Percentiles rank a stretch among this genome's conserved stretches.
These are phyloP conservation scores for Apeira syringaria DNA, from an alignment of 2,888 invertebrate species.

Conservation along the genomic window DNA sequence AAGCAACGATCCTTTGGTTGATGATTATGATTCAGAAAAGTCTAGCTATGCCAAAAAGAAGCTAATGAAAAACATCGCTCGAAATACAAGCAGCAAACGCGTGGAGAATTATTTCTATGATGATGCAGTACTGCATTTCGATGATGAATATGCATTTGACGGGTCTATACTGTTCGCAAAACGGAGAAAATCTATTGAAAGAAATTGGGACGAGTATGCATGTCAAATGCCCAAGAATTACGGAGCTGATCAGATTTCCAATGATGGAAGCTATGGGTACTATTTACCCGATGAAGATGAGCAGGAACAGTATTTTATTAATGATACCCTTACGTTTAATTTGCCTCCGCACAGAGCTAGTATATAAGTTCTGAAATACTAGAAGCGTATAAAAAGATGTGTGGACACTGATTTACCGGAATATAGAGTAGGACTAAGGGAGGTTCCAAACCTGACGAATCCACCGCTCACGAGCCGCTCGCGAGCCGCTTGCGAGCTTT, in stretches of 20 bases:
- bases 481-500: no score
- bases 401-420: no score
- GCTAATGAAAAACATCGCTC: slow-evolving; percentile 71
- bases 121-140: slow-evolving; percentile 74
- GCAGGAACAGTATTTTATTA: slow-evolving; percentile 66
- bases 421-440: no score
- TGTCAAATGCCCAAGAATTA: slow-evolving; percentile 58
- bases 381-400: no score
- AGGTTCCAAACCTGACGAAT: no score
- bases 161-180: slow-evolving; percentile 76
- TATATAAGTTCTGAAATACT: slow-evolving; percentile 55
- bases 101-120: slow-evolving; percentile 77
- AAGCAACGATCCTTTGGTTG: slow-evolving; percentile 73
- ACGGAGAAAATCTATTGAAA: slow-evolving; percentile 72
- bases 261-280: slow-evolving; percentile 76
- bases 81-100: slow-evolving; percentile 59
- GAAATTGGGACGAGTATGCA: slow-evolving; percentile 61
- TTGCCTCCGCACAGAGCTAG: slow-evolving; percentile 76
- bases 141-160: slow-evolving; percentile 77
- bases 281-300: slow-evolving; percentile 72
- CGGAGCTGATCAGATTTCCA: slow-evolving; percentile 62
- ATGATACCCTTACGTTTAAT: slow-evolving; percentile 75
- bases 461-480: no score
- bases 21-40: slow-evolving; percentile 76
- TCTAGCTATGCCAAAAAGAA: slow-evolving; percentile 76